phyloP scores from a whole-genome alignment of 2,113 vertebrate species.

The Otolemur garnettii region DNA sequence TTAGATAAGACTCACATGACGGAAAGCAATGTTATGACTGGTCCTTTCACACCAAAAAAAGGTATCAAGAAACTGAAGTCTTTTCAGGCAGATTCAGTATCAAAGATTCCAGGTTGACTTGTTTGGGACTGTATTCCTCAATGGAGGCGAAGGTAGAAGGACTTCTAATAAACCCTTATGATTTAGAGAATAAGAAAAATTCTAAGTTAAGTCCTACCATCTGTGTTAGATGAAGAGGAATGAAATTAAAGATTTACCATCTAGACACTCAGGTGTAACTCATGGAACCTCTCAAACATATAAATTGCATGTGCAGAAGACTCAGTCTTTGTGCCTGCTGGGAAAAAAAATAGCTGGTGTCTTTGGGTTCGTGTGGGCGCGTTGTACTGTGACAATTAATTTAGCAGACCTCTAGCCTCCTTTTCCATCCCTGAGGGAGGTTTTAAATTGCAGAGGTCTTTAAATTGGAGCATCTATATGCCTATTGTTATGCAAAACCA shows the following conservation, averaged over 20 bases:
- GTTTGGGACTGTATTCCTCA: neutral
- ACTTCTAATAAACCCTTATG: neutral
- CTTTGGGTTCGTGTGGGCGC: accelerated
- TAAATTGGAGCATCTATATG: accelerated
- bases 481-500: neutral
- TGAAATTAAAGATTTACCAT: neutral
- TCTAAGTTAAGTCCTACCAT: neutral
- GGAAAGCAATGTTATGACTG: neutral
- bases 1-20: neutral
- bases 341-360: neutral
- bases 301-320: neutral
- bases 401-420: neutral
- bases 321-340: neutral
- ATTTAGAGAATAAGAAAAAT: neutral
- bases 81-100: neutral
- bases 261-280: neutral
- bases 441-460: neutral
- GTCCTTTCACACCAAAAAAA: neutral
- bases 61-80: neutral
- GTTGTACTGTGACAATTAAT: neutral
- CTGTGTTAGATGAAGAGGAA: neutral
- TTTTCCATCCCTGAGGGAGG: neutral
- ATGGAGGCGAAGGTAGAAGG: neutral
- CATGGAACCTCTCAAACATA: accelerated
- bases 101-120: neutral